phyloP scores from a whole-genome alignment of 2,113 vertebrate species.

The Lethenteron camtschaticum region DNA sequence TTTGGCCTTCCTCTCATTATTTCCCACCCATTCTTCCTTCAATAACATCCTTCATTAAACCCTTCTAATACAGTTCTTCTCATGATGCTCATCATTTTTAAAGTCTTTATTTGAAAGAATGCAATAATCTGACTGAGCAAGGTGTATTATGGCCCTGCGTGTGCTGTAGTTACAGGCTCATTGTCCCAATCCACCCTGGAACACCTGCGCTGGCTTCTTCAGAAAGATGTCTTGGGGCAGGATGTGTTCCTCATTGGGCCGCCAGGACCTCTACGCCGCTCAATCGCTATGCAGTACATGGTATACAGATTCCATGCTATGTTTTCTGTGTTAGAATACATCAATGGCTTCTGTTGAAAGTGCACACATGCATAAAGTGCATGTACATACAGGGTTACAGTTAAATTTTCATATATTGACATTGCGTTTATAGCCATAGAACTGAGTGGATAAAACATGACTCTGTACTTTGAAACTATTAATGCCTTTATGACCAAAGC shows the following conservation, averaged over 20 bases:
- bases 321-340: neutral
- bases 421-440: neutral
- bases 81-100: slow-evolving; percentile 6
- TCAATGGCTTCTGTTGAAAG: neutral
- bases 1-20: too few relatives aligned
- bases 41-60: too few relatives aligned
- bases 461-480: neutral
- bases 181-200: slow-evolving; percentile 46
- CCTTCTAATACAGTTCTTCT: slow-evolving; percentile 11
- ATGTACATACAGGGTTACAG: neutral
- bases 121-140: neutral
- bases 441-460: neutral
- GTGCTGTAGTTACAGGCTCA: slow-evolving; percentile 39
- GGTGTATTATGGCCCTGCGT: neutral
- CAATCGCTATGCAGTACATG: slow-evolving; percentile 93
- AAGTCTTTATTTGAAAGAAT: slow-evolving; percentile 2
- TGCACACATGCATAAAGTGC: neutral
- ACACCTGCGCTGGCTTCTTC: slow-evolving; percentile 94
- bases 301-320: slow-evolving; percentile 23
- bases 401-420: neutral
- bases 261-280: slow-evolving; percentile 67
- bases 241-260: slow-evolving; percentile 89
- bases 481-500: neutral
- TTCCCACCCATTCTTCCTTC: too few relatives aligned
- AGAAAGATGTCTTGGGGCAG: slow-evolving; percentile 86